Evolutionary conservation across 2,888 invertebrate species (phyloP).

Genomic region (Sinopyrophorus schimmeli): DNA sequence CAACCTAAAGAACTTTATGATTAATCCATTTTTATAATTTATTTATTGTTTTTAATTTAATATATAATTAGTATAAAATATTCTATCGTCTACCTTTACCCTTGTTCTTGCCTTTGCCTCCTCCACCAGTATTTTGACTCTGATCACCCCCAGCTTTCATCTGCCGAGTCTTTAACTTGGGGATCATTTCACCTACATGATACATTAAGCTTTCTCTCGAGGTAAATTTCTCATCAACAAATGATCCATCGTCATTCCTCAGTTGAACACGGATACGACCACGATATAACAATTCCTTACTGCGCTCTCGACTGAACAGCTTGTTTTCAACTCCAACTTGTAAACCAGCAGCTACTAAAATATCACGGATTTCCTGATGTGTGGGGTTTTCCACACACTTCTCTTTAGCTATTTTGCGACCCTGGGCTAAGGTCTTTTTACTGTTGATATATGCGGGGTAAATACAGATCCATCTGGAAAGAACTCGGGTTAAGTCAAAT

Average conservation of each 20-base stretch:
- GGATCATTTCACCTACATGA: conserved; percentile 82
- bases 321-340: conserved; percentile 91
- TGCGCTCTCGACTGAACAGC: conserved; percentile 85
- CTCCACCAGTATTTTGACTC: conserved; percentile 38
- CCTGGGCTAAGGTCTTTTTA: conserved; percentile 88
- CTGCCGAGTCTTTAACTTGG: conserved; percentile 84
- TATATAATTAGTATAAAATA: too few species aligned
- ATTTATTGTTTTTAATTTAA: too few species aligned
- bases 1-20: too few species aligned
- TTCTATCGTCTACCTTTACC: conserved; percentile 38
- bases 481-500: too few species aligned
- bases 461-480: conserved; percentile 89
- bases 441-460: conserved; percentile 97
- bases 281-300: conserved; percentile 82
- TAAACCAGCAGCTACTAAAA: too few species aligned
- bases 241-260: conserved; percentile 86
- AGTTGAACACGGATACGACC: conserved; percentile 93
- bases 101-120: conserved; percentile 44
- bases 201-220: conserved; percentile 77
- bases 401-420: conserved; percentile 80
- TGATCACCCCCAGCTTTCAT: conserved; percentile 55
- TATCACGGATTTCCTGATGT: conserved; percentile 92
- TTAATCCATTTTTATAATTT: too few species aligned
- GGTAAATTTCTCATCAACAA: conserved; percentile 70
- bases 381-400: conserved; percentile 96